Evolutionary conservation across 2,888 invertebrate genomes (phyloP), one percentile per base, ranked within the genome.

Genomic region (Salticus scenicus): DNA sequence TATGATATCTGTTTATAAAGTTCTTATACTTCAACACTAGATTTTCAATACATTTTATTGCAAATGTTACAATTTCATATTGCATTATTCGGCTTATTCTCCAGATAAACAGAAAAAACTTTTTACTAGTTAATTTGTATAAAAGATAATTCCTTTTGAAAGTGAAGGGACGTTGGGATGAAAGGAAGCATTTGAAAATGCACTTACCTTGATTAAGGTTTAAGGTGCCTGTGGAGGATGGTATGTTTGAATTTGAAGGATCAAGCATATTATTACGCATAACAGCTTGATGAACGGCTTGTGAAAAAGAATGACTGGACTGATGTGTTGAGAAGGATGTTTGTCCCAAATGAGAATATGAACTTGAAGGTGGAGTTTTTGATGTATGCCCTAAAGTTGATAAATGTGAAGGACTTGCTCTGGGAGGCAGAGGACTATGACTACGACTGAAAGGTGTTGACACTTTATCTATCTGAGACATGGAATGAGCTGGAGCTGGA

Each of bases 271-370:
- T 76, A 63, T 69, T 81, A 67, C 83, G 83, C 30, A 47, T 72
- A 77, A 77, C 42, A 73, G 73, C 69, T 77, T 67, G 81, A 51
- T 83, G 80, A 41, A 74, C 66, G 30, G 76, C 47, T 51, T 71
- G 33, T 77, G 83, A 83, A 77, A 83, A 77, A 57, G 76, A 72
- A 67, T 83, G 83, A 83, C 77, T 83, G 83, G 83, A 83, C 83
- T 83, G 83, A 57, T 83, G 83, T 83, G 83, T 83, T 72, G 83
- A 72, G 69, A 57, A 83, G 71, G 71, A 42, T 77, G 83, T 31
- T 76, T 76, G 76, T 41, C 66, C 77, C 37, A 77, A 57, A 77
- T 77, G 83, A 51, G 83, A 83, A 67, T 79, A 79, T 74, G 79
- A 47, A 41, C 64, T 85, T n/a, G 85, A 75, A 37, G 84, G 57